Evolutionary conservation across 2,113 vertebrate species (phyloP), one percentile per base, ranked within the genome.

Genomic region (Cheilinus undulatus): DNA sequence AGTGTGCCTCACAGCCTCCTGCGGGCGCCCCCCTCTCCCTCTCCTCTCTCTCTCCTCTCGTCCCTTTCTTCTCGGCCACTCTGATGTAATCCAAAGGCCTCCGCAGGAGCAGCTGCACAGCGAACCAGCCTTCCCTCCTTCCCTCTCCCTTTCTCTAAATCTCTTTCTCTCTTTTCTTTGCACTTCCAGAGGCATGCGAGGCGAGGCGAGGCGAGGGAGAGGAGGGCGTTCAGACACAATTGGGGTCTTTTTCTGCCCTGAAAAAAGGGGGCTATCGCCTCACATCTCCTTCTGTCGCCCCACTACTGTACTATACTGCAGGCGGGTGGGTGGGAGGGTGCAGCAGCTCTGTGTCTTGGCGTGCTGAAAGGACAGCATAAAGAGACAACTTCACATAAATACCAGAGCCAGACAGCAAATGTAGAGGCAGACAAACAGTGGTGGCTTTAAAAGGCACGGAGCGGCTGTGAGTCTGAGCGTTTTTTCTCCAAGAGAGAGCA

Each of bases 51-150:
- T 77, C 72, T 69, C 49, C 87, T 86, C 87, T 88, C 88, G 61
- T 86, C 90, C 91, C 91, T 93, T 89, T 90, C 93, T 93, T 92
- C 90, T 92, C 85, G 84, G 73, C 88, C 93, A 89, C 94, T 86
- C 86, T 97, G 96, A 98, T 95, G 95, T 96, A 95, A 96, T 95
- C 95, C 90, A 93, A 95, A 93, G 94, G 92, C 95, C 92, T 95
- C 95, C 82, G 88, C 90, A 88, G 92, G 93, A 95, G 95, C 96
- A 97, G 96, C 96, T 97, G 96, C 95, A 94, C 92, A 91, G 95
- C 95, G 93, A 95, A 94, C 95, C 93, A 90, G 90, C 90, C 91
- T 84, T 78, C 79, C 83, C 80, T 88, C 88, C 80, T 89, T 88
- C 83, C 85, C 70, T 85, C 86, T 86, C 85, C 85, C 85, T 92